Evolutionary conservation across 2,113 vertebrate species (phyloP), one percentile per base, ranked within the genome.

Genomic region (Ictidomys tridecemlineatus): DNA sequence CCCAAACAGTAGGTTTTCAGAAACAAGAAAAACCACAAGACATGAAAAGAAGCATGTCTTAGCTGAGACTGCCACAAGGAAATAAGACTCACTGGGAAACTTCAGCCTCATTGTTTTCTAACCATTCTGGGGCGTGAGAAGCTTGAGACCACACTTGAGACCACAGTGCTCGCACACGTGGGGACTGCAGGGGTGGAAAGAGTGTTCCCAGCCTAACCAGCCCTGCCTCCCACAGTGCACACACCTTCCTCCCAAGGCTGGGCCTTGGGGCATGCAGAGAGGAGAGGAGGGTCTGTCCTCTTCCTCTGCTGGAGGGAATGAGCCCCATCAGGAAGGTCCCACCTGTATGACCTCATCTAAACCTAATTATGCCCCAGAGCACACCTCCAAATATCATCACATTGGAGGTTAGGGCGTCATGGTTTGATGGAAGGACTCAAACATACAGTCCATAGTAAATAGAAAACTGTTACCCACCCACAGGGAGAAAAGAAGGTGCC

Each of bases 111-210:
- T 30, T 34, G 0, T 34, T 61, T 63, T 42, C 56, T 76, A 7
- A 63, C 2, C 8, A 13, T 26, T 45, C 30, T n/a, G 56, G 20
- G 63, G 32, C 13, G 16, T 24, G 37, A 20, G 37, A 37, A 39
- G n/a, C 16, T 18, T 8, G 8, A 17, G 79, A 9, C 7, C 6
- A 16, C 39, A 2, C 16, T 18, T 8, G 8, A 17, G 79, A 9
- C 7, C 6, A 16, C 39, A 2, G 24, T 12, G 22, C 51, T 26
- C 26, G 8, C n/a, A 22, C n/a, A 61, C 6, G 8, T 1, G 5
- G 85, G 32, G 42, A 32, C 70, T 45, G 17, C 24, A 58, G 28
- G 42, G n/a, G 16, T 24, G 58, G 6, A 8, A 61, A 61, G 58
- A 45, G 42, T 45, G 42, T 45, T 45, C 42, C 42, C 6, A 2